Conservation (phyloP, 1,140 invertebrate species). For the Drosophila takahashii region DNA sequence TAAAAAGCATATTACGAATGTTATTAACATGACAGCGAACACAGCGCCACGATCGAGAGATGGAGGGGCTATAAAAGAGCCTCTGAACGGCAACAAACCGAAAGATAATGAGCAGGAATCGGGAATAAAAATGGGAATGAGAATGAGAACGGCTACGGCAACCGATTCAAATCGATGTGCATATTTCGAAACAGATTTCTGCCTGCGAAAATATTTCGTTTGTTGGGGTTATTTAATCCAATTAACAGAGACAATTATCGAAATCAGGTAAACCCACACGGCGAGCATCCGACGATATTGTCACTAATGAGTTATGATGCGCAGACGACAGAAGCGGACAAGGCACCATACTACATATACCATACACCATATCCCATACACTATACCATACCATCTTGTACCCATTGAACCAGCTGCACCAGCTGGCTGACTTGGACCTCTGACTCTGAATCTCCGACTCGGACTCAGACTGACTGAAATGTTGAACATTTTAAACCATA, state of each 20-base stretch:
- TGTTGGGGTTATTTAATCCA: conserved; percentile 79
- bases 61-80: conserved; percentile 48
- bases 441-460: conserved; percentile 15
- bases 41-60: conserved; percentile 65
- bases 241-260: conserved; percentile 81
- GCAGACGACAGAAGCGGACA: conserved; percentile 67
- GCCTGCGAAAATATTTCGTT: conserved; percentile 61
- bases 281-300: conserved; percentile 62
- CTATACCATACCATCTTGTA: conserved; percentile 9
- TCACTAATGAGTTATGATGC: conserved; percentile 84
- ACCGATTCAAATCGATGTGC: conserved; percentile 76
- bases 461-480: conserved; percentile 50
- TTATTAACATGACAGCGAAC: conserved; percentile 83
- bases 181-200: conserved; percentile 72
- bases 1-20: conserved; percentile 82
- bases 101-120: conserved; percentile 62
- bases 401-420: conserved; percentile 51
- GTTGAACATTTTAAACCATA: conserved; percentile 84
- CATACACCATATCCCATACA: conserved; percentile 12
- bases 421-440: conserved; percentile 37
- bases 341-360: conserved; percentile 23
- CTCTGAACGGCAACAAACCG: conserved; percentile 39
- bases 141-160: conserved; percentile 23
- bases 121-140: conserved; percentile 5
- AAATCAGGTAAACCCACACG: conserved; percentile 81